These are phyloP conservation scores for Sitodiplosis mosellana DNA, from an alignment of 1,140 invertebrate genomes.

Conservation along the genomic window DNA sequence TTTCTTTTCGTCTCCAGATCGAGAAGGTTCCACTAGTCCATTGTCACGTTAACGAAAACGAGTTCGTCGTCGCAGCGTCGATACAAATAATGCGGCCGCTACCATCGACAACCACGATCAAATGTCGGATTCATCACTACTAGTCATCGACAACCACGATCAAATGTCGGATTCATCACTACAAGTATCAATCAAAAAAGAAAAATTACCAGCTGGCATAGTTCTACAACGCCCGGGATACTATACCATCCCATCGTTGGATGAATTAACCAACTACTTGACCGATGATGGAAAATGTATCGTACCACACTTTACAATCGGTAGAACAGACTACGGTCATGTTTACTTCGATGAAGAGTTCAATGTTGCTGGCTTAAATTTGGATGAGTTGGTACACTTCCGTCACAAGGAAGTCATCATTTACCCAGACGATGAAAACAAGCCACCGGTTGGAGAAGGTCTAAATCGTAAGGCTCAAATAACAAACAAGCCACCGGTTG, in stretches of 20 bases:
- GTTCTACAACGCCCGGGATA: slow-evolving; percentile 54
- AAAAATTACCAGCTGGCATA: slow-evolving; percentile 38
- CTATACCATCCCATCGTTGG: slow-evolving; percentile 66
- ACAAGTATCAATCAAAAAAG: slow-evolving; percentile 17
- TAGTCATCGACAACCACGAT: no score
- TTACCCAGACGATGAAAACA: no score
- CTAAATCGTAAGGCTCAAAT: no score
- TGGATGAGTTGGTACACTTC: slow-evolving; percentile 64
- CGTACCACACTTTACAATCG: slow-evolving; percentile 80
- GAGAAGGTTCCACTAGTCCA: slow-evolving; percentile 55
- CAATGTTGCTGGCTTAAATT: slow-evolving; percentile 73
- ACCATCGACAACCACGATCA: slow-evolving; percentile 26
- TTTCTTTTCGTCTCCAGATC: no score
- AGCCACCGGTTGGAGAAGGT: no score
- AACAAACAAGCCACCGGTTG: no score
- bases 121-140: slow-evolving; percentile 2
- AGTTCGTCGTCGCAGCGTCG: slow-evolving; percentile 35
- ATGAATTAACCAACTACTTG: slow-evolving; percentile 46
- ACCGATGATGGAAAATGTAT: slow-evolving; percentile 59
- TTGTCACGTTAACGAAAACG: slow-evolving; percentile 45
- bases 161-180: no score
- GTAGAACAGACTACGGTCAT: slow-evolving; percentile 78
- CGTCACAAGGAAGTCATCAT: slow-evolving; percentile 59
- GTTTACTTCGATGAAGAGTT: slow-evolving; percentile 75
- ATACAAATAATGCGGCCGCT: neutral